Percentiles rank a stretch among this genome's conserved stretches.
These are phyloP conservation scores for Tarsius wallacei DNA, from an alignment of 2,797 vertebrate genomes.

Conservation along the genomic window DNA sequence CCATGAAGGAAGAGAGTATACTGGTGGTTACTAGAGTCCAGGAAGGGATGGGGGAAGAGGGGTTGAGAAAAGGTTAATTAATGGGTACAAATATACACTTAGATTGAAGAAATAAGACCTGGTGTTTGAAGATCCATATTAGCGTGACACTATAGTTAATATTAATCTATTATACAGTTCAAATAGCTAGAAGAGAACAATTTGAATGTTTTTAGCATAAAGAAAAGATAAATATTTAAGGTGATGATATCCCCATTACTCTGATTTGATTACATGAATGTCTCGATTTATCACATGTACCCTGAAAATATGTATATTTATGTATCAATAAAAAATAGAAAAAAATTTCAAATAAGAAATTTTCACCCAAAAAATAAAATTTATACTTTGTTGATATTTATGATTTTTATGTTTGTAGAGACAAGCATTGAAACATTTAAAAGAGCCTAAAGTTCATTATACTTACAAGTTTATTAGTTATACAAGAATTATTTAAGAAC, in stretches of 20 bases:
- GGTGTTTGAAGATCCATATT: neutral
- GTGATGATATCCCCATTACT: neutral
- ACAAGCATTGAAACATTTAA: neutral
- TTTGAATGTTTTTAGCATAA: no score
- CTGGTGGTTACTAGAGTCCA: no score
- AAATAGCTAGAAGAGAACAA: neutral
- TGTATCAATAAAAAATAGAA: no score
- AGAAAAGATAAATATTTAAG: no score
- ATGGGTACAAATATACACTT: no score
- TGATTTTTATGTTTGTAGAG: constrained; percentile 33
- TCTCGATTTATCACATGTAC: neutral
- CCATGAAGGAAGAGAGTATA: no score
- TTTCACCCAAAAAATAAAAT: neutral
- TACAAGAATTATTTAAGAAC: constrained; percentile 15
- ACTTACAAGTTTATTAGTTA: constrained; percentile 14
- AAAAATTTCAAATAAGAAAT: no score
- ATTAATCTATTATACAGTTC: neutral
- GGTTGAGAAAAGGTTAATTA: no score
- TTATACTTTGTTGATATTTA: neutral
- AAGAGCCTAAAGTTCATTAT: neutral
- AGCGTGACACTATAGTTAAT: neutral
- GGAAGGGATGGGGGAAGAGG: no score
- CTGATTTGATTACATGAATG: neutral
- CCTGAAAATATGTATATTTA: neutral
- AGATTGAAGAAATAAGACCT: neutral